Evolutionary conservation across 2,888 invertebrate species (phyloP).

Genomic region (Pyrocoelia pectoralis): DNA sequence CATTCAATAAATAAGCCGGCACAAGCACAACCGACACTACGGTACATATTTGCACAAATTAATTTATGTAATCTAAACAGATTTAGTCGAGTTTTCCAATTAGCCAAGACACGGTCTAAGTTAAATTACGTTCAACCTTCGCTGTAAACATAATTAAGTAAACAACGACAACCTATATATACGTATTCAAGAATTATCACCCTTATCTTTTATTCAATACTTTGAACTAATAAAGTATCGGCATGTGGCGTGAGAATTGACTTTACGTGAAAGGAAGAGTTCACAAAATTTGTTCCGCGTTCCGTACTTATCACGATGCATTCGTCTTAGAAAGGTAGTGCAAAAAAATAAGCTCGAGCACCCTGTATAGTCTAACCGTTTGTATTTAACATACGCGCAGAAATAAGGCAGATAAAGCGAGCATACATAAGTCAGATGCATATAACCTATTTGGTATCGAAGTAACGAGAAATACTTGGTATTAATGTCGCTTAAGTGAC

Average conservation of each 20-base stretch:
- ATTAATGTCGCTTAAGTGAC: constrained; percentile 28
- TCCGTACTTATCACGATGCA: constrained; percentile 19
- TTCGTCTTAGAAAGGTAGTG: not conserved
- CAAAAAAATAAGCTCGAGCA: not conserved
- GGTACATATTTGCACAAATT: constrained; percentile 21
- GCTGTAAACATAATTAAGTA: constrained; percentile 30
- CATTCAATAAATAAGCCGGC: constrained; percentile 11
- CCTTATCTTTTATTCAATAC: constrained; percentile 22
- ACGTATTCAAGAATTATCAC: constrained; percentile 19
- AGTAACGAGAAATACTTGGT: constrained; percentile 19
- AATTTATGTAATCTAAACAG: constrained; percentile 33
- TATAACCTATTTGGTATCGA: constrained; percentile 28
- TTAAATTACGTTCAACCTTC: constrained; percentile 19
- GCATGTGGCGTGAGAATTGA: constrained; percentile 28
- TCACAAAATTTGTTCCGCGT: constrained; percentile 29
- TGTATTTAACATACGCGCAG: not conserved
- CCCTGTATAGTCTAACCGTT: constrained; percentile 15
- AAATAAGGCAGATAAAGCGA: constrained; percentile 12
- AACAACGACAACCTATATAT: constrained; percentile 27
- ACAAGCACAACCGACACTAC: not conserved
- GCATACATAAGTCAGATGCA: constrained; percentile 21
- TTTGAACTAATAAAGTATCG: constrained; percentile 16
- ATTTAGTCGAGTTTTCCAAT: constrained; percentile 29
- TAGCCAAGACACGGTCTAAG: constrained; percentile 26
- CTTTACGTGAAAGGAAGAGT: constrained; percentile 27